phyloP scores from a whole-genome alignment of 1,140 invertebrate species.

The Lepidurus apus region DNA sequence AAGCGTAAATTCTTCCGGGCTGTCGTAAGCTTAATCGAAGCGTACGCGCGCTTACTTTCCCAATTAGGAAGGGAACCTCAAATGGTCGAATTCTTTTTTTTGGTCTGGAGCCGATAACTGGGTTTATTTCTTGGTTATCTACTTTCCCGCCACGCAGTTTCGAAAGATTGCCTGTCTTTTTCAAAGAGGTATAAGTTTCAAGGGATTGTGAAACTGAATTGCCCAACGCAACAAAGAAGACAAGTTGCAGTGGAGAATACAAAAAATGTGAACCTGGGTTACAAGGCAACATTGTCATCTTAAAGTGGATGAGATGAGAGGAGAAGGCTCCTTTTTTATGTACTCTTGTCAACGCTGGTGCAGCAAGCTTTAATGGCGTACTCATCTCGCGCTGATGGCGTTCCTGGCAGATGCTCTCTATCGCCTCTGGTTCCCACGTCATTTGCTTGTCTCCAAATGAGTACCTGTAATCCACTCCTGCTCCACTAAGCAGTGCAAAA shows the following conservation, averaged over 20 bases:
- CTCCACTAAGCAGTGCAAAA: not conserved
- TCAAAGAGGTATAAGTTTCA: no score
- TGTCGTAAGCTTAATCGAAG: not conserved
- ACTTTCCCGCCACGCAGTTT: no score
- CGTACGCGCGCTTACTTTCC: slow-evolving; percentile 3
- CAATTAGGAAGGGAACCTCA: not conserved
- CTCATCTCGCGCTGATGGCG: slow-evolving; percentile 17
- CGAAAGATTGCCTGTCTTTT: no score
- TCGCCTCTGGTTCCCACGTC: slow-evolving; percentile 16
- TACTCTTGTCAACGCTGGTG: not conserved
- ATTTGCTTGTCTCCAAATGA: slow-evolving; percentile 11
- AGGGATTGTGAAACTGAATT: no score
- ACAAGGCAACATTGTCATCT: no score
- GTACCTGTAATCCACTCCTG: slow-evolving; percentile 17
- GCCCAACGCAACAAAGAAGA: no score
- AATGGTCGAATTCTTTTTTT: not conserved
- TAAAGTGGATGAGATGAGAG: not conserved
- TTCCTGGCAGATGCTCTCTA: not conserved
- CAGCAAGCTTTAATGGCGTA: not conserved
- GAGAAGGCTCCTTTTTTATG: not conserved
- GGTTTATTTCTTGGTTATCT: no score
- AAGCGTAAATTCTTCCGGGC: not conserved
- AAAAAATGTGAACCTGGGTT: no score
- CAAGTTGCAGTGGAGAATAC: no score
- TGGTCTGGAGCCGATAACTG: no score